Percentiles rank a stretch among this genome's conserved stretches.
Evolutionary conservation across 2,888 invertebrate genomes (phyloP).

Genomic region (Athalia circularis): DNA sequence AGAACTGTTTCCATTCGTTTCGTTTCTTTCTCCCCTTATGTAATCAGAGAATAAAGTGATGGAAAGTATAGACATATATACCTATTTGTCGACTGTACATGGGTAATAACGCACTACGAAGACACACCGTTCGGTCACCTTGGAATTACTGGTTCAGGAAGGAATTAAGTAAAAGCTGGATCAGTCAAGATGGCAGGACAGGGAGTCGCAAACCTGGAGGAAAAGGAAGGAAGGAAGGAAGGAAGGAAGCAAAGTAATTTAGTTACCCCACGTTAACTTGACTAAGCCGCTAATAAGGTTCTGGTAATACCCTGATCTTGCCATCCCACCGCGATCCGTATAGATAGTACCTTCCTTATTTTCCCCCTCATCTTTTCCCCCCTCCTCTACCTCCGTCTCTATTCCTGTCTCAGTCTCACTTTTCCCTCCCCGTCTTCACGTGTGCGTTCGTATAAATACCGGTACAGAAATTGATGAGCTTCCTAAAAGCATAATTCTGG

Average conservation of each 20-base stretch:
- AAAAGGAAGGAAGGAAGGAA: conserved; percentile 28
- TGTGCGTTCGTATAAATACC: conserved; percentile 28
- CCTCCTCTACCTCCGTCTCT: neutral
- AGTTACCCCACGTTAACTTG: conserved; percentile 57
- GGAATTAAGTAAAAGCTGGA: conserved; percentile 48
- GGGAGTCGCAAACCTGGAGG: neutral
- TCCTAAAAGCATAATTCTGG: conserved; percentile 6
- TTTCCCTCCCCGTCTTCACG: neutral
- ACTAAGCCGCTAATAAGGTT: conserved; percentile 62
- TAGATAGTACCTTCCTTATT: conserved; percentile 40
- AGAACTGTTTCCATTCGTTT: neutral
- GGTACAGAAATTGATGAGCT: conserved; percentile 29
- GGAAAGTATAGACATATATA: neutral
- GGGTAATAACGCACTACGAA: neutral
- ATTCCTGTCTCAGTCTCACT: neutral
- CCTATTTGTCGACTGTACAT: neutral
- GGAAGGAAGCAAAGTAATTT: conserved; percentile 52
- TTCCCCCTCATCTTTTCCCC: neutral
- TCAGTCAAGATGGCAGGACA: conserved; percentile 53
- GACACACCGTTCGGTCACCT: conserved; percentile 43
- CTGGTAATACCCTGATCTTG: conserved; percentile 58
- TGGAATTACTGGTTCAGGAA: conserved; percentile 49
- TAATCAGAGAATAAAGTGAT: neutral
- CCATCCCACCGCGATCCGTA: conserved; percentile 55
- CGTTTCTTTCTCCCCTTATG: neutral